Evolutionary conservation across 2,797 vertebrate genomes (phyloP).

Genomic region (Myotis vivesi): DNA sequence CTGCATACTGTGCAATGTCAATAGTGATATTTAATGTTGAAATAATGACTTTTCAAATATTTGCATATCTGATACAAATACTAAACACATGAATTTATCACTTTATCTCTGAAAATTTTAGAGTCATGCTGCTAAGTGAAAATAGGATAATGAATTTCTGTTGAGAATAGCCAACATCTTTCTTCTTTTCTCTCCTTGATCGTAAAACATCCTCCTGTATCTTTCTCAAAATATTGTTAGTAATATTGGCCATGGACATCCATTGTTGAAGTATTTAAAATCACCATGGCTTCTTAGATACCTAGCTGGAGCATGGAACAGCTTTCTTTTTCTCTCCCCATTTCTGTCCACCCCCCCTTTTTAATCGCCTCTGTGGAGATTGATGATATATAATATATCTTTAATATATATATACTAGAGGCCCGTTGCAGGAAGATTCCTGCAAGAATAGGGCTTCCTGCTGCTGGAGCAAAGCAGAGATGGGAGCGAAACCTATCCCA

Average conservation of each 20-base stretch:
- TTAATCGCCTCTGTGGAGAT: background rate
- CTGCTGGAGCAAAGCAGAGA: no score
- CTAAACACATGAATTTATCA: conserved; percentile 17
- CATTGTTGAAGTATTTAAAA: background rate
- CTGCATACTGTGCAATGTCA: background rate
- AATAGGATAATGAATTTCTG: background rate
- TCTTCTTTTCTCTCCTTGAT: background rate
- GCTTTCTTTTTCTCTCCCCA: background rate
- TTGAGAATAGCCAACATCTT: conserved; percentile 16
- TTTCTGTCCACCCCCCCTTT: background rate
- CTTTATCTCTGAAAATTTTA: background rate
- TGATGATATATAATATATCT: no score
- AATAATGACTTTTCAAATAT: conserved; percentile 4
- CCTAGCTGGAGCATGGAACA: background rate
- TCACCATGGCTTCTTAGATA: background rate
- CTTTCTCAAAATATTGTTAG: conserved; percentile 33
- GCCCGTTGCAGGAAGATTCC: no score
- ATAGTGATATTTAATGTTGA: conserved; percentile 16
- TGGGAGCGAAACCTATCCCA: no score
- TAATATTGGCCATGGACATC: background rate
- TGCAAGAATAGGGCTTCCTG: no score
- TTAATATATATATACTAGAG: no score
- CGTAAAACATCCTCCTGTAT: background rate
- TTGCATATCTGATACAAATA: background rate
- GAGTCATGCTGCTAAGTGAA: background rate